Base-by-base conservation (phyloP, 37 sponge, comb jelly and placozoan genomes). In the Cladorhizidae sp. region DNA sequence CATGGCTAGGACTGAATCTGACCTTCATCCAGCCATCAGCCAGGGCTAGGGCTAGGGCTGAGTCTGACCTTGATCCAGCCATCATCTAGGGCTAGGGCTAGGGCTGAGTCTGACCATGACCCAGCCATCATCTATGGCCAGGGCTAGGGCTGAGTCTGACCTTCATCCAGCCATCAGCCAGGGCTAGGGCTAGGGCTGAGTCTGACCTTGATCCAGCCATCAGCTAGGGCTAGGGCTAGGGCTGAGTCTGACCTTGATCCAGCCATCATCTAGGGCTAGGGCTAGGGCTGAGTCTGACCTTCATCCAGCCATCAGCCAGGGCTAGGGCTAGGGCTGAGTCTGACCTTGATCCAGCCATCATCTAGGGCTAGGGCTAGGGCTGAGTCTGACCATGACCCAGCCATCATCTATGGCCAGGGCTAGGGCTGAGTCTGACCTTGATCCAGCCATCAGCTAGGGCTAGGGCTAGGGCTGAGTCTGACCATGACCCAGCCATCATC, bases 21-120 rank as follows among this genome's bases (percentile, higher is more conserved):
- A 93, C 94, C 94, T 93, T 93, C 40, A 90, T 77, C 94, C 94
- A 93, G 29, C 87, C 92, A 73, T 93, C 94, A 54, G 91, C 94
- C 26, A 93, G 87, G 12, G 56, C 22, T n/a, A n/a, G n/a, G n/a
- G n/a, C n/a, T n/a, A n/a, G n/a, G n/a, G n/a, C 67, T 5, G 9
- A 45, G 49, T 9, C 57, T 42, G 25, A 93, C 94, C 94, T 93
- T 93, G 51, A 90, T 77, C 94, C 94, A 93, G 29, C 87, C 92
- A 73, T 93, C 94, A 54, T 87, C 94, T 21, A 93, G 87, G 12
- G 56, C 22, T n/a, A n/a, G n/a, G n/a, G n/a, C n/a, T n/a, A n/a
- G n/a, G n/a, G n/a, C 67, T 5, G 9, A 45, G 49, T 9, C 57
- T 42, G 25, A 93, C 94, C 94, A 90, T 93, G 51, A 90, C 72